Base-by-base conservation (phyloP, 2,797 vertebrate genomes). In the Sebastes iracundus region DNA sequence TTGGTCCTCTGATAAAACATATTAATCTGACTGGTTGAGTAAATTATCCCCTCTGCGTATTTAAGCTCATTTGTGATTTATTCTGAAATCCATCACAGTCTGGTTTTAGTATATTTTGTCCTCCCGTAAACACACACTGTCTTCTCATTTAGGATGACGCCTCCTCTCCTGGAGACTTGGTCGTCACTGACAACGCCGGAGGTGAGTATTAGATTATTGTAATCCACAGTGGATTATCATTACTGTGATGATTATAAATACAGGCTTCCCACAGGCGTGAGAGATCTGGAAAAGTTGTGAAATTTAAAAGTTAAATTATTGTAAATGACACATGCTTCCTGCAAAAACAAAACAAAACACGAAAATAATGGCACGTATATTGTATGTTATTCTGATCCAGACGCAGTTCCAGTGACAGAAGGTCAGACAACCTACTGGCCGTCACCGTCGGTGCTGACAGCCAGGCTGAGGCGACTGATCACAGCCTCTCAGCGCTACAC, bases 401-500 rank as follows among this genome's bases (percentile, higher is more conserved):
- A 99, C 83, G 96, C 96, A 28, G 96, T 95, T 27, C 94, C 97
- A 82, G 76, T 96, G 89, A 94, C 95, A 65, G 98, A 97, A 82
- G 97, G 96, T 30, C 96, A 97, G 86, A 96, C 96, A 70, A 71
- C 96, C 62, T 99, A 97, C 78, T 99, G 99, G 99, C 99, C 99
- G 3, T 98, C 97, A 1, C 94, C 98, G 7, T 99, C 99, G 0
- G 96, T 97, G 80, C 93, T 99, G 90, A 99, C 99, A 1, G 99
- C 98, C 5, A 95, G 98, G 3, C 96, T 99, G 67, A 96, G 99
- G 46, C 97, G 99, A 65, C 96, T 99, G 32, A 99, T 99, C 93
- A 99, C 99, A 2, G 97, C 99, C 1, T 99, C 98, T 38, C 99
- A 99, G 82, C 96, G 99, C 66, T 98, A 95, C 59, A 98, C 97